These are phyloP conservation scores for Agrochola litura DNA, from an alignment of 2,888 invertebrate genomes.

Conservation along the genomic window DNA sequence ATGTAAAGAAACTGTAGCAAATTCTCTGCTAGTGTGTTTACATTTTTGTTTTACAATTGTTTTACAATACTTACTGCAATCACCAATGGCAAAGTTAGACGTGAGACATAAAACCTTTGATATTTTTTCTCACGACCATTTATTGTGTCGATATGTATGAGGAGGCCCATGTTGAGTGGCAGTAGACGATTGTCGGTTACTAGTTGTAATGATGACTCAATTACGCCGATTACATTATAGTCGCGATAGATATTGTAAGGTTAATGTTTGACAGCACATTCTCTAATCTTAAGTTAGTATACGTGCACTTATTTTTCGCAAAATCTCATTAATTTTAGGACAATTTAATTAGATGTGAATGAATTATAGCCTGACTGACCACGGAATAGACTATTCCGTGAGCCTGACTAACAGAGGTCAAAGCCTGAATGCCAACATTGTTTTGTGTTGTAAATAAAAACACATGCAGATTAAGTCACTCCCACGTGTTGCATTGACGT, in stretches of 20 bases:
- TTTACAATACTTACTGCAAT: not conserved
- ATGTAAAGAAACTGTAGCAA: conserved; percentile 1
- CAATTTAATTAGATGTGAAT: too few species aligned
- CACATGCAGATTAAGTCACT: conserved; percentile 32
- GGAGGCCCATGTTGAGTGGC: conserved; percentile 14
- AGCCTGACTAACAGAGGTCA: conserved; percentile 2
- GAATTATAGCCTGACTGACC: not conserved
- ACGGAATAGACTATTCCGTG: not conserved
- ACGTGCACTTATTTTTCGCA: not conserved
- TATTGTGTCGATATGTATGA: conserved; percentile 22
- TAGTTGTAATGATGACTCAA: conserved; percentile 38
- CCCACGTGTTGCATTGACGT: conserved; percentile 47
- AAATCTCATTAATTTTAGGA: conserved; percentile 1
- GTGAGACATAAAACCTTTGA: not conserved
- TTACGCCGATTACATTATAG: not conserved
- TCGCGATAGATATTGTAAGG: conserved; percentile 28
- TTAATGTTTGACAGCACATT: conserved; percentile 10
- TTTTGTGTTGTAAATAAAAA: conserved; percentile 44
- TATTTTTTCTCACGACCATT: conserved; percentile 18
- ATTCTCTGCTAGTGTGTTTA: not conserved
- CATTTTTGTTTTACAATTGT: too few species aligned
- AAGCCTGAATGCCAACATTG: conserved; percentile 15
- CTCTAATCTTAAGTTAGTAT: not conserved
- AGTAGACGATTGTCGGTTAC: conserved; percentile 2
- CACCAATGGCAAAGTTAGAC: not conserved